Percentiles rank a stretch among this genome's conserved stretches.
Conservation (phyloP, 2,888 invertebrate genomes). For the Adelognathus sp. region DNA sequence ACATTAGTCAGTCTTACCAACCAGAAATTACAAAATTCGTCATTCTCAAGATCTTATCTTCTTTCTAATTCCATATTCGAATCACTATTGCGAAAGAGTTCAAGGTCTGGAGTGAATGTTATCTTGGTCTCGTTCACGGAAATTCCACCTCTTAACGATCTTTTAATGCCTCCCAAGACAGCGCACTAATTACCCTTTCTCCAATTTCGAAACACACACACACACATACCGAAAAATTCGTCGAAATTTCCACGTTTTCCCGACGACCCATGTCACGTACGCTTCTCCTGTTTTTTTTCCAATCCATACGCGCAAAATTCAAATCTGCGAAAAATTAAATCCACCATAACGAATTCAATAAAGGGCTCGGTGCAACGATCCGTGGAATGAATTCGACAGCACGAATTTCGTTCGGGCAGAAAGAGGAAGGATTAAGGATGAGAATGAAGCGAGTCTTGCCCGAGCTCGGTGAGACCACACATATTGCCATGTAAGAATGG, state of each 20-base stretch:
- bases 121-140: too few relatives aligned
- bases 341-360: constrained; percentile 35
- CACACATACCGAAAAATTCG: background rate
- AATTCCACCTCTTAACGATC: constrained; percentile 44
- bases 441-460: constrained; percentile 44
- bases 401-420: constrained; percentile 42
- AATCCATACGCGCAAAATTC: constrained; percentile 32
- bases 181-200: constrained; percentile 36
- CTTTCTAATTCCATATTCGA: too few relatives aligned
- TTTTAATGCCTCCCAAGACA: constrained; percentile 45
- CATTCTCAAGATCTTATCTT: too few relatives aligned
- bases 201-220: constrained; percentile 3
- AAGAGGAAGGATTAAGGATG: constrained; percentile 58
- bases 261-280: background rate
- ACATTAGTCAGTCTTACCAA: too few relatives aligned
- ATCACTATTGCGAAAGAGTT: too few relatives aligned
- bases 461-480: constrained; percentile 46
- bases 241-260: background rate
- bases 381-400: constrained; percentile 51
- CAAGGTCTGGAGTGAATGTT: too few relatives aligned
- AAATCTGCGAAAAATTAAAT: constrained; percentile 46
- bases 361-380: background rate
- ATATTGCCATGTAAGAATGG: too few relatives aligned
- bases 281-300: constrained; percentile 8
- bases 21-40: too few relatives aligned